Evolutionary conservation across 2,797 vertebrate genomes (phyloP).

Genomic region (Delichon dasypus): DNA sequence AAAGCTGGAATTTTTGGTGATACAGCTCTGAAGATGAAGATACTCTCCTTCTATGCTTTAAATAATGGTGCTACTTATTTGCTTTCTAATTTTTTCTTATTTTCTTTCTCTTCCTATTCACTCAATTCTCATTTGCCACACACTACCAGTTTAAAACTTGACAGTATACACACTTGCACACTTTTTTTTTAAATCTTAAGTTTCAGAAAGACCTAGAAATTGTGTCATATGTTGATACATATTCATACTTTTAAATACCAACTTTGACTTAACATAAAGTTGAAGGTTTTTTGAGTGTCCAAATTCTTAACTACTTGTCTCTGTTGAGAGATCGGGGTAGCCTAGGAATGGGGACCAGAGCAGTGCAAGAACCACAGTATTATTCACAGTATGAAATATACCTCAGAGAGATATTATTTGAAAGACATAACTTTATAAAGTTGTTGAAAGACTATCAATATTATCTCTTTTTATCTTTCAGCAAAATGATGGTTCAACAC

Average conservation of each 20-base stretch:
- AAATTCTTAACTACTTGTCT: not conserved
- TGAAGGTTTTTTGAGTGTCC: not conserved
- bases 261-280: not conserved
- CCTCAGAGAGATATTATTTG: not conserved
- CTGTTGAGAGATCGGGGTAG: not conserved
- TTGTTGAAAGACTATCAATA: constrained; percentile 7
- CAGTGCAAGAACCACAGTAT: not conserved
- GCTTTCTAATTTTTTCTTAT: not conserved
- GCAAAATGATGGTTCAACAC: constrained; percentile 97
- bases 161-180: not conserved
- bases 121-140: not conserved
- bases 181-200: not conserved
- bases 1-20: not conserved
- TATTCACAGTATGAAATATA: not conserved
- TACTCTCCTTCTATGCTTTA: not conserved
- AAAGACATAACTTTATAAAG: not conserved
- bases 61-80: not conserved
- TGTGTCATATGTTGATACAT: not conserved
- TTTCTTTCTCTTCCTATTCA: not conserved
- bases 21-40: not conserved
- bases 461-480: constrained; percentile 68
- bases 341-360: not conserved
- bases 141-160: not conserved
- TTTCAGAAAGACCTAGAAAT: constrained; percentile 20
- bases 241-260: not conserved